Conservation (phyloP, 2,113 vertebrate genomes). For the Anhinga rufa region DNA sequence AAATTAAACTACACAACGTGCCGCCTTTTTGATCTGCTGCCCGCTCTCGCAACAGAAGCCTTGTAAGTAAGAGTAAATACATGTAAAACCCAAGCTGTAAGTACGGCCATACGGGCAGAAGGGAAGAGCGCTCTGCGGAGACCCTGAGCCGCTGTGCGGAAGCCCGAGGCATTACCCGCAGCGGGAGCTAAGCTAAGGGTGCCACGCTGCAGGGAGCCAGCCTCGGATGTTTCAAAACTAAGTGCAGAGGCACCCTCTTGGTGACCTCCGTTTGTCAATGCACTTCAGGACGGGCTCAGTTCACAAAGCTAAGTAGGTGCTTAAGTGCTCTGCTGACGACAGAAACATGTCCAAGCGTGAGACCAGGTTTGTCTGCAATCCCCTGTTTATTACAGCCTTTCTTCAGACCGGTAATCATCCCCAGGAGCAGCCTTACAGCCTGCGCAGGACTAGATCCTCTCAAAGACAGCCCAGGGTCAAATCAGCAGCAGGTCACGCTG, state of each 20-base stretch:
- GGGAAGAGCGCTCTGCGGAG: neutral
- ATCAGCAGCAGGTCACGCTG: neutral
- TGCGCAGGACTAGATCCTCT: neutral
- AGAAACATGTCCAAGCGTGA: neutral
- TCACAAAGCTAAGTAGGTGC: neutral
- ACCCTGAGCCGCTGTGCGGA: accelerated
- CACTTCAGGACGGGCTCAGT: neutral
- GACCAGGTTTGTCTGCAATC: neutral
- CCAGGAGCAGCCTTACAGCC: neutral
- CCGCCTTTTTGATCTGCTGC: neutral
- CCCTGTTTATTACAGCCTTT: neutral
- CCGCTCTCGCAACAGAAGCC: neutral
- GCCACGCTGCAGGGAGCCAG: neutral
- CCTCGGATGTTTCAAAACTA: neutral
- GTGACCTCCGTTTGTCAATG: neutral
- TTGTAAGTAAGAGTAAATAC: neutral
- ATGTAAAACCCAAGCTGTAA: neutral
- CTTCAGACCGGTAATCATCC: neutral
- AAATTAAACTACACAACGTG: neutral
- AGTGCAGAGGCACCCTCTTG: neutral
- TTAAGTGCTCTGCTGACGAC: neutral
- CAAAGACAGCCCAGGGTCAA: neutral
- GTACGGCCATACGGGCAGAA: neutral
- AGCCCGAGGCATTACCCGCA: accelerated
- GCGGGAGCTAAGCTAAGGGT: neutral